phyloP scores from a whole-genome alignment of 2,113 vertebrate genomes.

The Podiceps cristatus region DNA sequence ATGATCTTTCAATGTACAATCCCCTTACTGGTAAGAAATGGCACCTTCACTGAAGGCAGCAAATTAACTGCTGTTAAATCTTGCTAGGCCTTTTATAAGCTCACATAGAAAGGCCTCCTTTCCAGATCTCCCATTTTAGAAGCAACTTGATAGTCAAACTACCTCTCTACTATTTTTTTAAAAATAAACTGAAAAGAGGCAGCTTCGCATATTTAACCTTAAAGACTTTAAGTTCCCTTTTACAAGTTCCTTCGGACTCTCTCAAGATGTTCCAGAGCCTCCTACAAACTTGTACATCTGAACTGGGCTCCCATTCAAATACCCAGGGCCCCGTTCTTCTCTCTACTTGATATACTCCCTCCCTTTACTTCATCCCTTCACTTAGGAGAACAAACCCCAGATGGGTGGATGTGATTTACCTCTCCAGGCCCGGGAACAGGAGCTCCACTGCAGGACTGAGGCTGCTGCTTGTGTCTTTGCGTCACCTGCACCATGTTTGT shows the following conservation, averaged over 20 bases:
- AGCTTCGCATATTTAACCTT: neutral
- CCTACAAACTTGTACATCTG: neutral
- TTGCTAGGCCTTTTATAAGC: neutral
- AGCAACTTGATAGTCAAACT: neutral
- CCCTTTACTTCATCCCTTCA: neutral
- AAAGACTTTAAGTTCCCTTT: neutral
- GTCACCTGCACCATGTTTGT: fast-evolving
- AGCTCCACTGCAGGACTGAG: neutral
- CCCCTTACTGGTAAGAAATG: neutral
- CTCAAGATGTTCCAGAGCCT: neutral
- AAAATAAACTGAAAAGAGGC: neutral
- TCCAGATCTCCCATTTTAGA: neutral
- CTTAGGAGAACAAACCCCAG: neutral
- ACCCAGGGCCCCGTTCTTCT: neutral
- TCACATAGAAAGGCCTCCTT: neutral
- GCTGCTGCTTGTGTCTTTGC: neutral
- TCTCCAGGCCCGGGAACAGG: neutral
- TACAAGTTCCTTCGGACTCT: neutral
- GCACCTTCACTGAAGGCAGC: neutral
- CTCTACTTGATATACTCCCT: neutral
- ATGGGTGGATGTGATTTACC: neutral
- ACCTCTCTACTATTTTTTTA: neutral
- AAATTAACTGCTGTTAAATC: neutral
- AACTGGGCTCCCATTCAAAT: neutral
- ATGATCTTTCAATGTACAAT: neutral